These are phyloP conservation scores for Linurgus olivaceus DNA, from an alignment of 2,797 vertebrate genomes.

Conservation along the genomic window DNA sequence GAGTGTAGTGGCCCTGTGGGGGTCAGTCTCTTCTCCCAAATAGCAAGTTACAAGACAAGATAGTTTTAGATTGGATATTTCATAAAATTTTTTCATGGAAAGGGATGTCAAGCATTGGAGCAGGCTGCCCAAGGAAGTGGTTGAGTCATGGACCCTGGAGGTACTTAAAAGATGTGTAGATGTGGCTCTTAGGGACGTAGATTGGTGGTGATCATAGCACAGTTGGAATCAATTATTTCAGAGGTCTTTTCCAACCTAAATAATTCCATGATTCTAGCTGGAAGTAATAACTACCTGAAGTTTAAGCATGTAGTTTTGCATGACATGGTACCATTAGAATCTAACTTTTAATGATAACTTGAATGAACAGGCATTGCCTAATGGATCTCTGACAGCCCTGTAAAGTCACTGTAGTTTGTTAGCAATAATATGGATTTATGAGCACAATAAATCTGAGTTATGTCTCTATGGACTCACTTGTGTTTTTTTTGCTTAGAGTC, in stretches of 20 bases:
- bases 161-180: not conserved
- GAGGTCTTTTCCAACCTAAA: not conserved
- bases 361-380: not conserved
- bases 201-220: not conserved
- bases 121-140: not conserved
- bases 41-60: not conserved
- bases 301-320: not conserved
- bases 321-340: not conserved
- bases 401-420: not conserved
- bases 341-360: not conserved
- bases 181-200: not conserved
- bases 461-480: not conserved
- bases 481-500: not conserved
- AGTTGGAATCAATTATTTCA: not conserved
- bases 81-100: not conserved
- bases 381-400: not conserved
- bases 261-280: not conserved
- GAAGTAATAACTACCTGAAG: not conserved
- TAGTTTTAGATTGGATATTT: not conserved
- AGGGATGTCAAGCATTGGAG: not conserved
- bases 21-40: not conserved
- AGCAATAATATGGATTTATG: not conserved
- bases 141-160: not conserved
- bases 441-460: not conserved
- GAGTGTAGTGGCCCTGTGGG: not conserved